A percentile compares a stretch with the other conserved stretches of the same genome.
phyloP scores from a whole-genome alignment of 2,797 vertebrate genomes.

The Rhynchonycteris naso region DNA sequence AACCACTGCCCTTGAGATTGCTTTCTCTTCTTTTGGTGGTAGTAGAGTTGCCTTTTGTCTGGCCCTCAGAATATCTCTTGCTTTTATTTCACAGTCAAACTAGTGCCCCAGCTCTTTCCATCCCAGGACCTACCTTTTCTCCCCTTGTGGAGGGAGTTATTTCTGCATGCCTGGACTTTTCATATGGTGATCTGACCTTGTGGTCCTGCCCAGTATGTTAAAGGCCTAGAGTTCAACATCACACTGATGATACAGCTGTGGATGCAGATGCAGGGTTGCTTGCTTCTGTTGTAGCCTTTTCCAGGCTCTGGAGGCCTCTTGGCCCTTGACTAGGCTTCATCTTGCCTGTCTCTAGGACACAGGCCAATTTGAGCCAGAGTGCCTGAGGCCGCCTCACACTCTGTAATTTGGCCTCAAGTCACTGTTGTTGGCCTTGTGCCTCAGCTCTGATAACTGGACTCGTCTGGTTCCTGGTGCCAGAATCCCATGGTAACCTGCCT shows the following conservation, averaged over 20 bases:
- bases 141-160: not conserved
- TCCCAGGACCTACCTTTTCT: not conserved
- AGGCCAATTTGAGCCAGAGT: not conserved
- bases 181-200: not conserved
- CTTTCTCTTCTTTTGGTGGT: not conserved
- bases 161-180: not conserved
- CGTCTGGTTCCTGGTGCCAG: constrained; percentile 46
- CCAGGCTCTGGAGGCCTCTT: not conserved
- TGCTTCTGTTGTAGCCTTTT: not conserved
- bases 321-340: not conserved
- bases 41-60: not conserved
- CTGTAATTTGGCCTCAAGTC: constrained; percentile 54
- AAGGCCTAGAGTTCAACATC: not conserved
- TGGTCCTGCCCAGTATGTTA: not conserved
- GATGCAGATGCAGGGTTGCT: not conserved
- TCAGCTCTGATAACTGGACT: constrained; percentile 58
- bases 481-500: constrained; percentile 59
- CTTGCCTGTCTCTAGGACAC: not conserved
- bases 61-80: not conserved
- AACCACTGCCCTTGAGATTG: not conserved
- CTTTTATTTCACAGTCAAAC: constrained; percentile 30
- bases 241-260: not conserved
- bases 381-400: not conserved
- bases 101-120: not conserved
- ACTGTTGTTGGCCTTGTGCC: constrained; percentile 52